These are phyloP conservation scores for Oligia latruncula DNA, from an alignment of 2,888 invertebrate genomes.

Conservation along the genomic window DNA sequence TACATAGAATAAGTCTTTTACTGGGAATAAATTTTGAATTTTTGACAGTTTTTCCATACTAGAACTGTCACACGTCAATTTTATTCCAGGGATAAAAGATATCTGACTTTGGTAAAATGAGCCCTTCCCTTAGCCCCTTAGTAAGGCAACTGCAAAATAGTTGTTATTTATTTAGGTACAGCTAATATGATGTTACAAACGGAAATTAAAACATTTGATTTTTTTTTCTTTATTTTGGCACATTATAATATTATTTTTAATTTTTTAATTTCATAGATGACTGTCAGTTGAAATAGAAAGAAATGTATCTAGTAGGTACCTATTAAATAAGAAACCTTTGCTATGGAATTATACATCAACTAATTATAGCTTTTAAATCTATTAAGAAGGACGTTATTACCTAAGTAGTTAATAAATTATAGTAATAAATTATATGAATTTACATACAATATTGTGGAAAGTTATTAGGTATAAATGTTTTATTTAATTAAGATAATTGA, in stretches of 20 bases:
- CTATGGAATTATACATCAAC: neutral
- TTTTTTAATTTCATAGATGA: neutral
- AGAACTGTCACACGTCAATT: no score
- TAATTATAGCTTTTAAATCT: neutral
- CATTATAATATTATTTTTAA: neutral
- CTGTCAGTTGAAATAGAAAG: neutral
- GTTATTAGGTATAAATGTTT: neutral
- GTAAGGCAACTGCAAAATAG: neutral
- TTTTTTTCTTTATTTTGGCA: neutral
- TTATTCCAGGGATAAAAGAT: no score
- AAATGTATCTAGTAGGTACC: neutral
- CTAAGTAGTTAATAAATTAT: neutral
- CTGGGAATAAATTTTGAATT: no score
- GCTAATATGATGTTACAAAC: neutral
- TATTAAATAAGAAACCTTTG: neutral
- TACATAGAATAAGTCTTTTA: no score
- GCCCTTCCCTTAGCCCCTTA: no score
- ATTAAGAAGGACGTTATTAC: neutral
- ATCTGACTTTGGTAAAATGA: no score
- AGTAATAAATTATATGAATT: neutral
- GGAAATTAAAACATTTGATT: neutral
- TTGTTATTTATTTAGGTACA: neutral
- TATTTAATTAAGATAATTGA: neutral
- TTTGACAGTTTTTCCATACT: no score
- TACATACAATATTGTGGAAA: neutral